Evolutionary conservation across 2,113 vertebrate species (phyloP), one percentile per base, ranked within the genome.

Genomic region (Mungos mungo): DNA sequence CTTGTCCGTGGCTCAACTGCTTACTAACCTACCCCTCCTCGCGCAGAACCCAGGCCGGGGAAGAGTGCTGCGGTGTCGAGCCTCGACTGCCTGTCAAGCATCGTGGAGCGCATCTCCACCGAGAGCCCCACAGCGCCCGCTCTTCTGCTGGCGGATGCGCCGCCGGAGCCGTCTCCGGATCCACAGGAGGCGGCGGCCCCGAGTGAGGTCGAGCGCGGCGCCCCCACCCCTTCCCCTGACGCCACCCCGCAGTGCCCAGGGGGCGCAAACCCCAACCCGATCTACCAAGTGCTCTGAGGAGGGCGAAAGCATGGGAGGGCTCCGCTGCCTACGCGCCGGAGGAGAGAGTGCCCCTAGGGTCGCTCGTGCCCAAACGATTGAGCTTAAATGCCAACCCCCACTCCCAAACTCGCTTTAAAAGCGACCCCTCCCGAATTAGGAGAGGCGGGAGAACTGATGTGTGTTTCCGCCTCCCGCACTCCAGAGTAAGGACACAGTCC

Each of bases 61-160:
- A 99, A 99, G 91, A 99, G 97, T 95, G 98, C 99, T 0, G 99
- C 99, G 25, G 99, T 99, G 79, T 99, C 99, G 96, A 99, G 99
- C 95, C 98, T 99, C 6, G 99, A 99, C 79, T 99, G 99, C 90
- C 99, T 99, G 96, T 99, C 99, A 93, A 99, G 99, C 98, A 99
- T 99, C 74, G 99, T 99, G 95, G 99, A 99, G 98, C 99, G 99
- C 92, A 99, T 99, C 99, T 99, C 99, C 88, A 99, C 99, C 1
- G 99, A 99, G 41, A 99, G 97, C 88, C 98, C 99, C 60, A 97
- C 99, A 0, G 99, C 99, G 47, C 98, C 99, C 9, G 33, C 98
- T 54, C 92, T 99, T 80, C 98, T 99, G 74, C 87, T 98, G 23
- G 97, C 98, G 47, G 99, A 99, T 25, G 98, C 98, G 7, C 98